Evolutionary conservation across 2,888 invertebrate species (phyloP), one percentile per base, ranked within the genome.

Genomic region (Archaeoteleia sp.): DNA sequence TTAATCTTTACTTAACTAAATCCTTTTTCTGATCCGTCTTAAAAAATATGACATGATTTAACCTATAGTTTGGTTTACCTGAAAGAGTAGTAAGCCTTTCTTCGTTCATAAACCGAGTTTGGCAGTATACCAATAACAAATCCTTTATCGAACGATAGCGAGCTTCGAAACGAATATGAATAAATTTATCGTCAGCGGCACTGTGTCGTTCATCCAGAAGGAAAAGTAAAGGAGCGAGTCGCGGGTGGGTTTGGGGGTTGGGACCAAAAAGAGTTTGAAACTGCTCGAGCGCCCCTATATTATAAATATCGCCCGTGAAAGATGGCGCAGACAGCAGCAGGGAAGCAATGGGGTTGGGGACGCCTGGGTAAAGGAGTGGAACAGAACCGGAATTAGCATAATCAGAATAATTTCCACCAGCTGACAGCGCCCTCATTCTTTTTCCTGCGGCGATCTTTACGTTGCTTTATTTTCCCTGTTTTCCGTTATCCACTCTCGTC

Each of bases 401-500:
- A 88, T 88, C 88, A 88, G 87, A 88, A 88, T 88, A 88, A 88
- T 88, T 88, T 87, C 86, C 87, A 87, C 86, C 88, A 88, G 88
- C 88, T 88, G 88, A 88, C 88, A 88, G 87, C 87, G 86, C 87
- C 87, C 87, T 86, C 87, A 86, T 87, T 86, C 86, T 87, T 87
- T 87, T 87, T 87, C 82, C 82, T 76, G 79, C 82, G 81, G 83
- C 83, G 82, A 84, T 84, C 83, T 81, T 82, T 80, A 79, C 80
- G 79, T 77, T 82, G 81, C 79, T 84, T 82, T 87, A 84, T 86
- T 86, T 84, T 83, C 80, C 80, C 78, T 81, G 80, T 81, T 82
- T 82, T 80, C 80, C 79, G 75, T 78, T 75, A 78, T 78, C 77
- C 77, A 75, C 72, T 73, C 67, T 70, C 75, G 72, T 74, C 75